Conservation (phyloP, 2,888 invertebrate genomes). For the Lypha dubia region DNA sequence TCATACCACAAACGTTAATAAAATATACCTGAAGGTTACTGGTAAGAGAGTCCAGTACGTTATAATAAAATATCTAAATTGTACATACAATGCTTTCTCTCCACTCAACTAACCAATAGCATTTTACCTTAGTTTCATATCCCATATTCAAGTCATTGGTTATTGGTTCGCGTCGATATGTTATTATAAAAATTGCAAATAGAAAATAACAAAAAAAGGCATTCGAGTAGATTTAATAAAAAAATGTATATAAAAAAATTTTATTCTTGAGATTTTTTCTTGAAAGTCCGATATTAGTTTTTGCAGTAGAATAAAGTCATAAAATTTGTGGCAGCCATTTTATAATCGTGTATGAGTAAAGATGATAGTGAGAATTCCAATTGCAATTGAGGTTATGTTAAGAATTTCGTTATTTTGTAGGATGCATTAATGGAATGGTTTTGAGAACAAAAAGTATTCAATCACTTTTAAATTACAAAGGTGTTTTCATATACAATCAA, state of each 20-base stretch:
- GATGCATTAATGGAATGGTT: background rate
- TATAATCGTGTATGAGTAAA: constrained; percentile 14
- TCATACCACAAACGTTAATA: constrained; percentile 45
- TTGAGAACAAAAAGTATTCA: background rate
- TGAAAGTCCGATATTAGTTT: constrained; percentile 44
- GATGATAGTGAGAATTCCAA: background rate
- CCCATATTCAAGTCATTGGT: constrained; percentile 79
- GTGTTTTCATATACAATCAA: background rate
- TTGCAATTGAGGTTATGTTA: constrained; percentile 23
- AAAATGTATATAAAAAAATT: constrained; percentile 39
- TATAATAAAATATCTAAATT: constrained; percentile 55
- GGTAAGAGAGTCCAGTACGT: constrained; percentile 49
- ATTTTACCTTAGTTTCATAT: constrained; percentile 77
- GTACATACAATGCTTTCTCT: constrained; percentile 59
- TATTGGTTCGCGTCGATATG: constrained; percentile 82
- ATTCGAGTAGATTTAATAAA: constrained; percentile 55
- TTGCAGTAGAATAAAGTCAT: constrained; percentile 66
- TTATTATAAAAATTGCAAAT: constrained; percentile 77
- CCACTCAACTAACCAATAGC: constrained; percentile 78
- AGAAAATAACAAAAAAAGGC: constrained; percentile 49
- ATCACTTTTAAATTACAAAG: background rate
- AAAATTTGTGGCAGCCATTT: constrained; percentile 68
- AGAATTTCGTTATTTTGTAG: background rate
- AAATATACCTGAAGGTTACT: constrained; percentile 13
- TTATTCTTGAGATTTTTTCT: constrained; percentile 40